Conservation (phyloP, 2,888 invertebrate species). For the Melinaea marsaeus region DNA sequence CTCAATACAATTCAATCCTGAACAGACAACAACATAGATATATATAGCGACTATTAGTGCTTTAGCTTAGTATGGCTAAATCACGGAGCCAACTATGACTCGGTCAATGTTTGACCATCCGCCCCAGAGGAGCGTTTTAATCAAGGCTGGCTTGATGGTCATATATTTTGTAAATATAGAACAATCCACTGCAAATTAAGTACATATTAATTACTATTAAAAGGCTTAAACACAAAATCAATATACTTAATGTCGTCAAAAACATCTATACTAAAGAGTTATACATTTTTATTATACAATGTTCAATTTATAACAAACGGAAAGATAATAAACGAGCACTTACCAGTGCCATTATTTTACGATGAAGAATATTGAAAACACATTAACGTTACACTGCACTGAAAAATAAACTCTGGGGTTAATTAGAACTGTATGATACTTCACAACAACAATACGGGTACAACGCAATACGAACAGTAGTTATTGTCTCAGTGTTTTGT, state of each 20-base stretch:
- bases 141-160: conserved; percentile 2
- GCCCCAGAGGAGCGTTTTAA: conserved; percentile 18
- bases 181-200: background rate
- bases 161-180: background rate
- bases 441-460: conserved; percentile 8
- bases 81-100: conserved; percentile 17
- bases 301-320: background rate
- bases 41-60: background rate
- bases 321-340: conserved; percentile 13
- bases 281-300: background rate
- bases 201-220: background rate
- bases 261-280: conserved; percentile 1
- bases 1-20: too few species aligned
- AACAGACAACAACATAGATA: too few species aligned
- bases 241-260: background rate
- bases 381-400: conserved; percentile 11
- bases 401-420: conserved; percentile 13
- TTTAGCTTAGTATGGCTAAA: conserved; percentile 8
- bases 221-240: background rate
- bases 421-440: conserved; percentile 22
- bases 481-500: background rate
- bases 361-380: conserved; percentile 24
- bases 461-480: conserved; percentile 3
- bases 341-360: conserved; percentile 18
- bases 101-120: conserved; percentile 23